Base-by-base conservation (phyloP, 2,797 vertebrate genomes). In the Argentina silus region DNA sequence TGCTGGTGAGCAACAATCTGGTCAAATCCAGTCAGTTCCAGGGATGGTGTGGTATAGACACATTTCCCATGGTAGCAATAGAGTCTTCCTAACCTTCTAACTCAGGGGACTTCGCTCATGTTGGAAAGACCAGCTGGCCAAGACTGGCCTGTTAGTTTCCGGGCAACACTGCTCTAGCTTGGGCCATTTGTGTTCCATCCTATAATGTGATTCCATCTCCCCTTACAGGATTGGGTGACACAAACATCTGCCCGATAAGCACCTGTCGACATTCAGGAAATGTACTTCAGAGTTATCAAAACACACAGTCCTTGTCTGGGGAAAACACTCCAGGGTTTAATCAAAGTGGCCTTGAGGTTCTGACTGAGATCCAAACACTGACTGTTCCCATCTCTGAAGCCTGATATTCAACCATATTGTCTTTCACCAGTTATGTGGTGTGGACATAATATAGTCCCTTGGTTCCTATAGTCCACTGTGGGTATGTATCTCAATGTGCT, bases 251-350 rank as follows among this genome's bases (percentile, higher is more conserved):
- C 68, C 59, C 47, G 43, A 57, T 53, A 71, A 61, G 62, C 56
- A 71, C 84, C 79, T 75, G 82, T 75, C 68, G 42, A 19, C 66
- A 76, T 61, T 55, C 23, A 65, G 73, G 69, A 79, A 78, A 80
- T 53, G 76, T 66, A 75, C 69, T 51, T 65, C 67, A 82, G 70
- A 82, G 70, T 27, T 69, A 68, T 68, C 3, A 72, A 72, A 73
- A 67, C 77, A 73, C 51, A 42, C 7, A 17, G 50, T 7, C 27
- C 21, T 14, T n/a, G 64, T 11, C 50, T 68, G 66, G n/a, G 78
- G 9, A 67, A 36, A 36, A 36, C 43, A 11, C 11, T 77, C 56
- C 67, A 61, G 61, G 69, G 76, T 75, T 23, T 21, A 57, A 61
- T 8, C 53, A 83, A 6, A 67, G 0, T 55, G 36, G 51, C 65